These are phyloP conservation scores for Irena cyanogastra DNA, from an alignment of 2,113 vertebrate genomes.

Conservation along the genomic window DNA sequence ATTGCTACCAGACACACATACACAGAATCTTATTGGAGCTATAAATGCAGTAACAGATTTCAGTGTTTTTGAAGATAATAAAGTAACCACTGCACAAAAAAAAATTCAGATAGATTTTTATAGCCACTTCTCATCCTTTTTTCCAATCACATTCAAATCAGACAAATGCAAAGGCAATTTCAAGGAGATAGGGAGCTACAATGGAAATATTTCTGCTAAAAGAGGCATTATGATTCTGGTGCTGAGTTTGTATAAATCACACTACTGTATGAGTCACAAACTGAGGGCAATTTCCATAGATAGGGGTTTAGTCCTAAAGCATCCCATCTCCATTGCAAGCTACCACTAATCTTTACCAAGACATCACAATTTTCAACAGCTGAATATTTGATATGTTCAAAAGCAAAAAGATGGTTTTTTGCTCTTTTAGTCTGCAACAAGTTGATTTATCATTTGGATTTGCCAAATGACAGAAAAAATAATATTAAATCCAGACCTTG, in stretches of 20 bases:
- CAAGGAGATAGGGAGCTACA: neutral
- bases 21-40: neutral
- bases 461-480: neutral
- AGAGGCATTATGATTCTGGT: neutral
- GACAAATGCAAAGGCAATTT: neutral
- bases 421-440: neutral
- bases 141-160: neutral
- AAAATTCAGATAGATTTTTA: neutral
- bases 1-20: neutral
- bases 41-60: neutral
- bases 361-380: neutral
- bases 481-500: neutral
- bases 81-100: neutral
- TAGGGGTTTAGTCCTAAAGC: neutral
- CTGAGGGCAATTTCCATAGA: neutral
- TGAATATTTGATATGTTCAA: neutral
- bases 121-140: neutral
- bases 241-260: neutral
- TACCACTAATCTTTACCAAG: neutral
- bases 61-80: neutral
- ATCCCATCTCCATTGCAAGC: neutral
- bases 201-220: neutral
- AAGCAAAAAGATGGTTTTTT: neutral
- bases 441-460: neutral
- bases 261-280: neutral